Evolutionary conservation across 2,888 invertebrate species (phyloP), one percentile per base, ranked within the genome.

Genomic region (Campopleginae sp.): DNA sequence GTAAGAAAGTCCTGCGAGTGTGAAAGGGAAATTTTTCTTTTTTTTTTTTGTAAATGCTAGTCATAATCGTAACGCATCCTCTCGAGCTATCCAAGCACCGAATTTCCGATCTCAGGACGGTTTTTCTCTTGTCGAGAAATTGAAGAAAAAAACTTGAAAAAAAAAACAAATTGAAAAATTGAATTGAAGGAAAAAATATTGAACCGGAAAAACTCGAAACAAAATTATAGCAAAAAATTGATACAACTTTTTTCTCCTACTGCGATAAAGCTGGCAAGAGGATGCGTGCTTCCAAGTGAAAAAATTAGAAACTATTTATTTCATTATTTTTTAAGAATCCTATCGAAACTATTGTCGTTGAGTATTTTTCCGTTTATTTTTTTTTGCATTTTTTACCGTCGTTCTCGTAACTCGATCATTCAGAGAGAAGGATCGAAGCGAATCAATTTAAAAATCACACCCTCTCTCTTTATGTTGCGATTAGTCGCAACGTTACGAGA

Each of bases 11-110:
- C 81, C 74, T 79, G 42, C 71, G 76, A 79, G 31, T 42, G 72
- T 61, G 68, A 74, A 66, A 78, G 77, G 77, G 79, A 19, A 31
- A 58, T 66, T 77, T 83, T 74, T 66, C 71, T 79, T 51, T 65
- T 58, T 77, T 83, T 74, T 88, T 89, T 90, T 89, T 89, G 89
- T 91, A 90, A 91, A 92, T 92, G 90, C 92, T 92, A 92, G 92
- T 92, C 92, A 92, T 89, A 91, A 89, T 89, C 88, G 87, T 88
- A 82, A 85, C 87, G 87, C 80, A 84, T 88, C 75, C 88, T 87
- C 87, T 88, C 88, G 84, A 87, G 86, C 85, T 72, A 19, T 80
- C 72, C 65, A 68, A 77, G 61, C 75, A 72, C 82, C 77, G 74
- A 71, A 84, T 79, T 75, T 86, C 82, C 83, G 71, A 33, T 23